phyloP scores from a whole-genome alignment of 2,113 vertebrate species.

The Chrysemys picta region DNA sequence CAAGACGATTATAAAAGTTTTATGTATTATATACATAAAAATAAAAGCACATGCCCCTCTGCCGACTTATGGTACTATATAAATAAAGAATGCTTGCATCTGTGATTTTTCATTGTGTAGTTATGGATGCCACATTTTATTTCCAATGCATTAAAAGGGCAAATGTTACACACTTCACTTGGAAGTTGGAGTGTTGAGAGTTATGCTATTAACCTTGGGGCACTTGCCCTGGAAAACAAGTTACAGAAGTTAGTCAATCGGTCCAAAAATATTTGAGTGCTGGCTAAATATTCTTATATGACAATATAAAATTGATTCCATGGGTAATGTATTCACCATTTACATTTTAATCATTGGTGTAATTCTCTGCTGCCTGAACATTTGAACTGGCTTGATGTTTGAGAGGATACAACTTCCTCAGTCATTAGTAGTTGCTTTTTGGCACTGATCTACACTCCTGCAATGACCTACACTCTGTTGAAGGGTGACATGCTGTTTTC shows the following conservation, averaged over 20 bases:
- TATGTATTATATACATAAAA: neutral
- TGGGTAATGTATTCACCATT: neutral
- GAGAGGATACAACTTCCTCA: neutral
- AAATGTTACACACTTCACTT: neutral
- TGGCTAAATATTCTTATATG: neutral
- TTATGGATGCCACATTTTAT: neutral
- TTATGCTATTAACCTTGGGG: neutral
- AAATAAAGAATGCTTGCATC: neutral
- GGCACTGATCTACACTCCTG: neutral
- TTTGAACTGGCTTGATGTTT: neutral
- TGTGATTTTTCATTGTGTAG: neutral
- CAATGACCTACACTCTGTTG: neutral
- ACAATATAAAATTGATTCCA: neutral
- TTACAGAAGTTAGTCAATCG: neutral
- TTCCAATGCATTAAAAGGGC: neutral
- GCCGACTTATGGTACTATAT: neutral
- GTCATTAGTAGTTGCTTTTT: neutral
- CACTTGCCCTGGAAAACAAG: neutral
- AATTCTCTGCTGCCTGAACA: neutral
- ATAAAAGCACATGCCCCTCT: neutral
- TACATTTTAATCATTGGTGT: neutral
- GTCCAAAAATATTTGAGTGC: neutral
- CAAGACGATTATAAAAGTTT: neutral
- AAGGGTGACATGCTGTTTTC: neutral
- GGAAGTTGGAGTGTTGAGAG: neutral